These are phyloP conservation scores for Linepithema humile DNA, from an alignment of 1,140 invertebrate genomes.

Conservation along the genomic window DNA sequence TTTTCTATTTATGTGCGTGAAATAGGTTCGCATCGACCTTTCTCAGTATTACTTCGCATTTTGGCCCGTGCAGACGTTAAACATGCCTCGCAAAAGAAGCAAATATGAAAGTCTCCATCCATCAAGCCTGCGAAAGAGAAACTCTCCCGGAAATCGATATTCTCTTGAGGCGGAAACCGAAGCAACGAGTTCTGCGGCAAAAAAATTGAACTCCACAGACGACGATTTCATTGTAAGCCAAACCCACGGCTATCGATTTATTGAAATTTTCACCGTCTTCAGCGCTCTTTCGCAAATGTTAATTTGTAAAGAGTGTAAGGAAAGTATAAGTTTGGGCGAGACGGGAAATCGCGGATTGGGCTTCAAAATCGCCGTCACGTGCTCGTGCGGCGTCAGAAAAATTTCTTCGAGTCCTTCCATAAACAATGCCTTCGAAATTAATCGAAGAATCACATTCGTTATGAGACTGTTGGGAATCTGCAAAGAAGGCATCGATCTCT, in stretches of 20 bases:
- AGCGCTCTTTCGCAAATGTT: background rate
- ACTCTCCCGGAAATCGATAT: background rate
- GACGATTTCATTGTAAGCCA: background rate
- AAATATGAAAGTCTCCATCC: background rate
- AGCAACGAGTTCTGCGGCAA: background rate
- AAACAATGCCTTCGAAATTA: no score
- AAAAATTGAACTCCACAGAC: background rate
- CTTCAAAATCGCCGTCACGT: no score
- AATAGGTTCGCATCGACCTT: background rate
- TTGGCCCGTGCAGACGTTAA: background rate
- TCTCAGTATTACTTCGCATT: background rate
- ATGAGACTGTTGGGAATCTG: no score
- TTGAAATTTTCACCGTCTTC: background rate
- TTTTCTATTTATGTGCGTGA: background rate
- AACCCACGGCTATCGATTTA: background rate
- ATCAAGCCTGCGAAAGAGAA: background rate
- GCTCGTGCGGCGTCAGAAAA: no score
- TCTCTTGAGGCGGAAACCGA: background rate
- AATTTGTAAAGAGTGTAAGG: background rate
- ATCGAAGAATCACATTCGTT: no score
- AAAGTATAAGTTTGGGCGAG: background rate
- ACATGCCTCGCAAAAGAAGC: background rate
- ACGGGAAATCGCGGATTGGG: no score
- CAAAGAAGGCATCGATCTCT: no score
- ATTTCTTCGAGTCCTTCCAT: no score